Conservation (phyloP, 2,797 vertebrate species). For the Leptodactylus fallax region DNA sequence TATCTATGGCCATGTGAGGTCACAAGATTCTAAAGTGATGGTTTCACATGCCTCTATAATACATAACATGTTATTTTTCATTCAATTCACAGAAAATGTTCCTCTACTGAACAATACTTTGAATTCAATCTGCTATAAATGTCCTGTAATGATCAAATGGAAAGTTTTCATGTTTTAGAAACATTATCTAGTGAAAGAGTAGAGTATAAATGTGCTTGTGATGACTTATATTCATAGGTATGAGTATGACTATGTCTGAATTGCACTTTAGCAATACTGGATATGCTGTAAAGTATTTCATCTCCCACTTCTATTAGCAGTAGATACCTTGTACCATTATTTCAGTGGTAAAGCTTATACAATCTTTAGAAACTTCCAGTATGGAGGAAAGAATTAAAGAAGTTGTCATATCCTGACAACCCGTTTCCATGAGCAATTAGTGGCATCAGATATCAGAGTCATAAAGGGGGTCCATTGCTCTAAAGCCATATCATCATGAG, state of each 20-base stretch:
- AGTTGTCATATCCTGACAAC: too few relatives aligned
- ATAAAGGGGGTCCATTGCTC: too few relatives aligned
- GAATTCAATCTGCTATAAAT: conserved; percentile 21
- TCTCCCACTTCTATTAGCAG: not conserved
- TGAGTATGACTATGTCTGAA: too few relatives aligned
- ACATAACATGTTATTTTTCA: not conserved
- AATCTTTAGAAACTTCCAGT: not conserved
- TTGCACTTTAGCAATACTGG: not conserved
- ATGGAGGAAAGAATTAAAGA: not conserved
- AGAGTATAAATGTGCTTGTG: not conserved
- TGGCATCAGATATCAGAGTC: too few relatives aligned
- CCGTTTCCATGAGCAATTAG: too few relatives aligned
- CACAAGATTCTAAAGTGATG: not conserved
- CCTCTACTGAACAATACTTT: not conserved
- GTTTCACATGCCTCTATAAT: not conserved
- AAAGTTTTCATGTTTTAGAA: too few relatives aligned
- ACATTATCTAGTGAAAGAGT: not conserved
- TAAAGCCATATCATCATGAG: too few relatives aligned
- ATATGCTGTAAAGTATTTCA: not conserved
- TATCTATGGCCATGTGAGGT: not conserved
- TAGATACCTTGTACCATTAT: not conserved
- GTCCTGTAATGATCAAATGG: not conserved
- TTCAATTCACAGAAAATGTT: not conserved
- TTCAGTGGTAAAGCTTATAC: not conserved
- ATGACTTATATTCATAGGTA: too few relatives aligned